phyloP scores from a whole-genome alignment of 2,113 vertebrate genomes.

The Microtus ochrogaster region DNA sequence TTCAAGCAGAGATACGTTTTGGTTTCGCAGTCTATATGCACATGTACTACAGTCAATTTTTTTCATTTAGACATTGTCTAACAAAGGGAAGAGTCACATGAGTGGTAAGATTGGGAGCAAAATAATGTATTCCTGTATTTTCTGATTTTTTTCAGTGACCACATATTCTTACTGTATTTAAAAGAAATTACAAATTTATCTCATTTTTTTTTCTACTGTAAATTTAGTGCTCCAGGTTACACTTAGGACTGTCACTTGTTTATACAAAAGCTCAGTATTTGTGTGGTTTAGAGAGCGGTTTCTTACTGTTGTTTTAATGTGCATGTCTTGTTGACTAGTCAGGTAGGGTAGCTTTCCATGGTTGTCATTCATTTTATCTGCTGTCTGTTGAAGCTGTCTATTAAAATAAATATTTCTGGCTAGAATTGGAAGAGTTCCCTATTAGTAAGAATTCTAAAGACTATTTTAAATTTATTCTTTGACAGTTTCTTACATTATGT shows the following conservation, averaged over 20 bases:
- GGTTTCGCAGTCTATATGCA: neutral
- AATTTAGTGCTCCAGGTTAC: neutral
- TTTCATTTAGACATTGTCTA: neutral
- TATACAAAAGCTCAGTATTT: neutral
- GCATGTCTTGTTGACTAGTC: neutral
- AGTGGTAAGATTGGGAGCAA: neutral
- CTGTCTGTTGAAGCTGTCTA: constrained; percentile 39
- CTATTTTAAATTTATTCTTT: neutral
- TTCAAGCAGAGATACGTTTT: neutral
- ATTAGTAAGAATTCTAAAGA: neutral
- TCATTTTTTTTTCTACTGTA: neutral
- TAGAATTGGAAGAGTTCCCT: constrained; percentile 27
- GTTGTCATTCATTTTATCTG: constrained; percentile 12
- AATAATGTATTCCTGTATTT: neutral
- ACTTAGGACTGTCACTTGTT: neutral
- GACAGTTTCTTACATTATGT: neutral
- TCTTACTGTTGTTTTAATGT: constrained; percentile 7
- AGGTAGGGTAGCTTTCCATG: neutral
- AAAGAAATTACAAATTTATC: neutral
- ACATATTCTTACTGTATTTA: neutral
- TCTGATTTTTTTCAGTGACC: neutral
- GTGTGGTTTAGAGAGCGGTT: neutral
- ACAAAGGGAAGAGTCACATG: neutral
- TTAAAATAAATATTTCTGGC: constrained; percentile 29
- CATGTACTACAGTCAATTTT: neutral